A percentile compares a stretch with the other conserved stretches of the same genome.
Conservation (phyloP, 2,797 vertebrate species). For the Gymnoscopelus microlampas region DNA sequence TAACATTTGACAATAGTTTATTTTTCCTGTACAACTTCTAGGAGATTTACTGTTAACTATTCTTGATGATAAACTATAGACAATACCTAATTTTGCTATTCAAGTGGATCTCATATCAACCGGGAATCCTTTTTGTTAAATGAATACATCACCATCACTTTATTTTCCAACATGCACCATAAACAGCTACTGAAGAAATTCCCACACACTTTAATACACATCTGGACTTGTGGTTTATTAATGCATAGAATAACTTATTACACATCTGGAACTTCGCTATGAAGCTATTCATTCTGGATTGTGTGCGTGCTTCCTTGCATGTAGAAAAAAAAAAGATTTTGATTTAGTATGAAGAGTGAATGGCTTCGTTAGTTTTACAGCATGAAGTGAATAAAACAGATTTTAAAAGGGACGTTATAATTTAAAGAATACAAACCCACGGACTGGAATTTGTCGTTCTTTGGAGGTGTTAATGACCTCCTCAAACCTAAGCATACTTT, state of each 20-base stretch:
- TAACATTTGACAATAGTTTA: too few relatives aligned
- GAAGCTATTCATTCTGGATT: slow-evolving; percentile 65
- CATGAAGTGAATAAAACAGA: slow-evolving; percentile 14
- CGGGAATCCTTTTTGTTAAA: slow-evolving; percentile 43
- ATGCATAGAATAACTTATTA: slow-evolving; percentile 55
- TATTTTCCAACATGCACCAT: slow-evolving; percentile 30
- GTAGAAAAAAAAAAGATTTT: slow-evolving; percentile 33
- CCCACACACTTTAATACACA: slow-evolving; percentile 40
- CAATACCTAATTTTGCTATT: too few relatives aligned
- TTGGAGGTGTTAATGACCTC: slow-evolving; percentile 86
- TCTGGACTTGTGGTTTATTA: slow-evolving; percentile 65
- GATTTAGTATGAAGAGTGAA: slow-evolving; percentile 15
- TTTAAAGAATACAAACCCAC: slow-evolving; percentile 83
- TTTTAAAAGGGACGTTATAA: slow-evolving; percentile 25
- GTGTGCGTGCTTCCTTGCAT: slow-evolving; percentile 39
- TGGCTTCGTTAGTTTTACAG: slow-evolving; percentile 4
- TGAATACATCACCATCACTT: slow-evolving; percentile 29
- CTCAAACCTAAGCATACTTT: slow-evolving; percentile 92
- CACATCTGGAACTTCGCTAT: slow-evolving; percentile 73
- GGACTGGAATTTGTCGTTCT: slow-evolving; percentile 87
- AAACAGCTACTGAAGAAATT: slow-evolving; percentile 38
- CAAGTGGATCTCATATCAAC: slow-evolving; percentile 2
- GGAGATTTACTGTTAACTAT: too few relatives aligned
- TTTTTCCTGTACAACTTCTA: too few relatives aligned
- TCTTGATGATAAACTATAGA: too few relatives aligned